Evolutionary conservation across 2,888 invertebrate genomes (phyloP), one percentile per base, ranked within the genome.

Genomic region (Blomia tropicalis): DNA sequence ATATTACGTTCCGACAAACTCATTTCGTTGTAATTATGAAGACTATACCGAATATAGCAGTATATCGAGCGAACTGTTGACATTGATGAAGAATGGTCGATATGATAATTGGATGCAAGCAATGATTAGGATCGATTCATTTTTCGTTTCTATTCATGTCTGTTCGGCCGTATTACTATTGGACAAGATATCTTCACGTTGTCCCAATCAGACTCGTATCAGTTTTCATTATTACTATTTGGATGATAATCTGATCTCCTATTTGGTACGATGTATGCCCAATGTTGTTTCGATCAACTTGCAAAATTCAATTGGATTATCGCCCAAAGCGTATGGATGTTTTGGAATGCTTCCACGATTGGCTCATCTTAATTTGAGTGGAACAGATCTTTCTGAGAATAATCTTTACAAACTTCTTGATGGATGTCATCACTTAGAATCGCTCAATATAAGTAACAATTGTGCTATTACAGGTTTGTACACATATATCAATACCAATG

Each of bases 361-460:
- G n/a, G 4, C 19, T 7, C 62, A 62, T 54, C 32, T 62, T 14
- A 62, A 62, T 58, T 19, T 62, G 14, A 27, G 17, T n/a, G 56
- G 62, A 19, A 43, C 4, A 41, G 56, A 62, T 30, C 54, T 62
- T 14, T 36, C 29, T 43, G 61, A 61, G 23, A 22, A 27, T 4
- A 56, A 19, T 36, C 7, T 61, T n/a, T 4, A 27, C 7, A 22
- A 19, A 19, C n/a, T 61, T 25, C 53, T 61, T 7, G 54, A 61
- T n/a, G 41, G 43, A 22, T 61, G 61, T 19, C 14, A n/a, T 7
- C 3, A 29, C n/a, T 17, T 61, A n/a, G 53, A 54, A n/a, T 61
- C 61, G 19, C 31, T 61, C 17, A 56, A 53, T n/a, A 43, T 61
- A 7, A 54, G 53, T 19, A 43, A 61, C 53, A 61, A 61, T 43